phyloP scores from a whole-genome alignment of 1,140 invertebrate species.

The Achatina immaculata region DNA sequence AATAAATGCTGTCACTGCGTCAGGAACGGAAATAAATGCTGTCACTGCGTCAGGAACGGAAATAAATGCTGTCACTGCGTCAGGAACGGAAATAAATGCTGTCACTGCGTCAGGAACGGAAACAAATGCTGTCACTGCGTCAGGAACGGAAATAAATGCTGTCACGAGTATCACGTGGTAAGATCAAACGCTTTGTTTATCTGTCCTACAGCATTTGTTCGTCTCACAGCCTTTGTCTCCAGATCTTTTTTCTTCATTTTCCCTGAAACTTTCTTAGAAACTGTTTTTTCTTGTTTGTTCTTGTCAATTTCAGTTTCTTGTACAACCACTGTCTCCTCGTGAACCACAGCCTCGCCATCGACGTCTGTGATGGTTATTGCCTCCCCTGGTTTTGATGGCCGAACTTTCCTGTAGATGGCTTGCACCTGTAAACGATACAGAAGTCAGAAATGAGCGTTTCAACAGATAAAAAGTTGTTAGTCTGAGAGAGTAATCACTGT shows the following conservation, averaged over 20 bases:
- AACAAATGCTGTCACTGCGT: too few species aligned
- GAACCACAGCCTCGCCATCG: background rate
- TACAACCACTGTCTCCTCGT: background rate
- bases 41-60: too few species aligned
- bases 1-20: too few species aligned
- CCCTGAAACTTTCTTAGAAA: background rate
- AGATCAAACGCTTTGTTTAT: background rate
- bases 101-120: too few species aligned
- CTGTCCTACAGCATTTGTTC: background rate
- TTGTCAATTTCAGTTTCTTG: background rate
- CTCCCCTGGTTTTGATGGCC: background rate
- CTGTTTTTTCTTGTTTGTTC: background rate
- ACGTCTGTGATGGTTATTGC: constrained; percentile 3
- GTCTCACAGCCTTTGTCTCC: background rate
- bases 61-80: too few species aligned
- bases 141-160: too few species aligned
- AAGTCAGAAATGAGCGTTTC: too few species aligned
- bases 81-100: too few species aligned
- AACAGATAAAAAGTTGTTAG: too few species aligned
- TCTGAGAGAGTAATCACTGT: too few species aligned
- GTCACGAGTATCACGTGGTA: too few species aligned
- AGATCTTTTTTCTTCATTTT: background rate
- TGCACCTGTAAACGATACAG: constrained; percentile 7
- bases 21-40: too few species aligned
- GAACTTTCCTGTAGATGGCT: constrained; percentile 1